Evolutionary conservation across 2,888 invertebrate genomes (phyloP).

Genomic region (Epirrhoe alternata): DNA sequence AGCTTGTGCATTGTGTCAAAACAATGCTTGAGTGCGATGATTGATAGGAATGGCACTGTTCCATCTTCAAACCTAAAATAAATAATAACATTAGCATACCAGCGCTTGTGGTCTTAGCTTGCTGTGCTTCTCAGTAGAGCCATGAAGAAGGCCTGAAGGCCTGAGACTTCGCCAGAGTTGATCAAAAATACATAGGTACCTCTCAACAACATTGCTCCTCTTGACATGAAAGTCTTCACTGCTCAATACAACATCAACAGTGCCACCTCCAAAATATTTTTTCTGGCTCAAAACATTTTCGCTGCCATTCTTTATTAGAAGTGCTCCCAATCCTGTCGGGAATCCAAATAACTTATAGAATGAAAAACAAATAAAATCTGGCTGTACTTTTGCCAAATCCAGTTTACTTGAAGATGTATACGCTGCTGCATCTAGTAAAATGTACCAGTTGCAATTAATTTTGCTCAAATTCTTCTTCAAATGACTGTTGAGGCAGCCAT

Average conservation of each 20-base stretch:
- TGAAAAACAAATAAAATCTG: conserved; percentile 96
- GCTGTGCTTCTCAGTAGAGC: no score
- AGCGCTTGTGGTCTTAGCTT: no score
- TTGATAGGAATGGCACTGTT: conserved; percentile 94
- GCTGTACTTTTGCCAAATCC: conserved; percentile 88
- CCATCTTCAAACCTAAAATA: conserved; percentile 96
- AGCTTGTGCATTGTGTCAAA: conserved; percentile 89
- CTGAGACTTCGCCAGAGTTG: no score
- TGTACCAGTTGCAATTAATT: conserved; percentile 86
- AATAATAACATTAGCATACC: conserved; percentile 1
- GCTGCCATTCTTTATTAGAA: conserved; percentile 90
- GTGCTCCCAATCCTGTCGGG: conserved; percentile 97
- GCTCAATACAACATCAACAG: conserved; percentile 93
- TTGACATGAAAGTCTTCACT: conserved; percentile 89
- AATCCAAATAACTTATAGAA: conserved; percentile 99
- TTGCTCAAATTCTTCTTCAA: conserved; percentile 67
- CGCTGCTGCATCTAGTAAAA: conserved; percentile 94
- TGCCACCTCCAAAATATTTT: conserved; percentile 97
- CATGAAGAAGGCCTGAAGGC: no score
- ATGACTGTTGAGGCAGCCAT: conserved; percentile 82
- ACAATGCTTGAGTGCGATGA: conserved; percentile 92
- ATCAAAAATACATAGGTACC: conserved; percentile 86
- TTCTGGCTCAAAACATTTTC: conserved; percentile 86
- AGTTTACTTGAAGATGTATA: conserved; percentile 91
- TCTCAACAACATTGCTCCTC: conserved; percentile 88